Conservation (phyloP, 2,113 vertebrate species). For the Alexandromys fortis region DNA sequence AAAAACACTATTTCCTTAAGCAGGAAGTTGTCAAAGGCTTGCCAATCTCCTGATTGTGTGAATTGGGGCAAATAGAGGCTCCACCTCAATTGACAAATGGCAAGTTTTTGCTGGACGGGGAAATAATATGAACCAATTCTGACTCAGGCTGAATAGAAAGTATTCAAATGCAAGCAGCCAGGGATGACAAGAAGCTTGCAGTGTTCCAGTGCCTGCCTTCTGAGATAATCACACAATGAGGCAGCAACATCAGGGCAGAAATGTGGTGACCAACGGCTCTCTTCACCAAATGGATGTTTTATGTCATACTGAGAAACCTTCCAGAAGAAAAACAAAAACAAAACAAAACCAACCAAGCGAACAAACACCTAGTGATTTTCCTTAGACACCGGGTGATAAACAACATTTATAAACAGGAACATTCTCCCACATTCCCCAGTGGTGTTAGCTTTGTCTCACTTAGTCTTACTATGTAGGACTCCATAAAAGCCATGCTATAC, state of each 20-base stretch:
- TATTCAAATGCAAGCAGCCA: slow-evolving; percentile 15
- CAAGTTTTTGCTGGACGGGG: not conserved
- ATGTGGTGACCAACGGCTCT: not conserved
- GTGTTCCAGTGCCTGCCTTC: not conserved
- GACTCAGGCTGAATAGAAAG: not conserved
- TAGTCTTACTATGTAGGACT: not conserved
- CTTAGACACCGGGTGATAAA: slow-evolving; percentile 39
- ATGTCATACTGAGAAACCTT: slow-evolving; percentile 45
- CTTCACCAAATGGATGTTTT: slow-evolving; percentile 24
- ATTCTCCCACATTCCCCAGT: slow-evolving; percentile 71
- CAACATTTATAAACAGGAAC: slow-evolving; percentile 63
- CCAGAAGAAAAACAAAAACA: not conserved
- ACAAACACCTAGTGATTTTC: not conserved
- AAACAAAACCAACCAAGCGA: not conserved
- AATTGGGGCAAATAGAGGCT: slow-evolving; percentile 22
- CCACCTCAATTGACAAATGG: slow-evolving; percentile 1
- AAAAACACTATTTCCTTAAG: not conserved
- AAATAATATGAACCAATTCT: not conserved
- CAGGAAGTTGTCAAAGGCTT: not conserved
- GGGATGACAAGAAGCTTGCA: not conserved
- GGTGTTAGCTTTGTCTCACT: slow-evolving; percentile 66
- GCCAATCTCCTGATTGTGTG: slow-evolving; percentile 12
- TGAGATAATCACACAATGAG: not conserved
- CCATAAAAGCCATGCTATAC: slow-evolving; percentile 5
- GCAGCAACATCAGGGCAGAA: slow-evolving; percentile 13